Evolutionary conservation across 2,888 invertebrate species (phyloP).

Genomic region (Clepsis dumicolana): DNA sequence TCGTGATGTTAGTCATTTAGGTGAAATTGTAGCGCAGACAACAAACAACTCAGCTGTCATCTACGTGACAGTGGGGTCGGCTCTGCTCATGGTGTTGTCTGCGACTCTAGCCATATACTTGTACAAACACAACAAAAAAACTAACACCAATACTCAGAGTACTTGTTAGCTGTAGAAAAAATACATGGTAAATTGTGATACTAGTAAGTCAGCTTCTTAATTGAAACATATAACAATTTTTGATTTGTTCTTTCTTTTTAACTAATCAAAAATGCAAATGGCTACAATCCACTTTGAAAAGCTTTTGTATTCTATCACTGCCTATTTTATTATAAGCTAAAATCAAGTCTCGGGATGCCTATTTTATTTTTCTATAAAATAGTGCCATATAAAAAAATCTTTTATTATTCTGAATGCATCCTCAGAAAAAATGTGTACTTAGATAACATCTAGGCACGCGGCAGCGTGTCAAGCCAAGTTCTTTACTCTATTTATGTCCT

Average conservation of each 20-base stretch:
- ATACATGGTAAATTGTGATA: slow-evolving; percentile 65
- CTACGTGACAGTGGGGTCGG: slow-evolving; percentile 65
- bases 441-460: slow-evolving; percentile 52
- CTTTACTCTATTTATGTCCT: slow-evolving; percentile 44
- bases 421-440: slow-evolving; percentile 53
- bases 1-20: slow-evolving; percentile 64
- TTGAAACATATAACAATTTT: slow-evolving; percentile 19
- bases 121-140: slow-evolving; percentile 57
- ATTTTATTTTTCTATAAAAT: slow-evolving; percentile 76
- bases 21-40: slow-evolving; percentile 49
- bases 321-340: slow-evolving; percentile 54
- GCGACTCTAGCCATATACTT: slow-evolving; percentile 61
- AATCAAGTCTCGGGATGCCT: slow-evolving; percentile 65
- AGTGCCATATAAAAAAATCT: slow-evolving; percentile 72
- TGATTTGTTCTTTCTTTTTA: slow-evolving; percentile 21
- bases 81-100: slow-evolving; percentile 60
- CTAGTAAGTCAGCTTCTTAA: slow-evolving; percentile 45
- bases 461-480: no score
- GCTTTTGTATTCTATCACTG: slow-evolving; percentile 44
- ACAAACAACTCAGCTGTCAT: slow-evolving; percentile 55
- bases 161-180: slow-evolving; percentile 53
- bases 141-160: slow-evolving; percentile 46
- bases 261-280: slow-evolving; percentile 48
- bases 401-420: slow-evolving; percentile 54
- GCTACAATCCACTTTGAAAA: slow-evolving; percentile 53